Conservation (phyloP, 1,140 invertebrate species). For the Diachasma alloeum region DNA sequence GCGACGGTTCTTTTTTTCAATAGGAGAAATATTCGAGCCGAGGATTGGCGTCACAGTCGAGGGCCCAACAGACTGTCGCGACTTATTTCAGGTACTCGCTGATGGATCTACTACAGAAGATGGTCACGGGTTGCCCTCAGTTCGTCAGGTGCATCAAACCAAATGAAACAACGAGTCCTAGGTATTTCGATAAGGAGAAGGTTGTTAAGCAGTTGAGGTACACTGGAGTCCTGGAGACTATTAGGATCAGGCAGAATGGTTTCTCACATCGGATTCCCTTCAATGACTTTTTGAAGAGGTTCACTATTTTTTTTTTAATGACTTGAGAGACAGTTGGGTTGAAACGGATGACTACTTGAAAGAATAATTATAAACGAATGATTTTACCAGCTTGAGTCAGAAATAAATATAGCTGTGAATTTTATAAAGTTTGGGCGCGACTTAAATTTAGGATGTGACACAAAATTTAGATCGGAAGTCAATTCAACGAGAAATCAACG, state of each 20-base stretch:
- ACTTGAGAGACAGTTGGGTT: too few species aligned
- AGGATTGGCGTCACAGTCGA: slow-evolving; percentile 79
- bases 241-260: slow-evolving; percentile 81
- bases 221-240: slow-evolving; percentile 84
- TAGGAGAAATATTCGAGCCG: slow-evolving; percentile 68
- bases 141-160: slow-evolving; percentile 88
- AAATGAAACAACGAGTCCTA: slow-evolving; percentile 76
- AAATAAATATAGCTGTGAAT: too few species aligned
- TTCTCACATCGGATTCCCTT: slow-evolving; percentile 83
- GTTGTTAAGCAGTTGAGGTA: slow-evolving; percentile 81
- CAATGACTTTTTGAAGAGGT: slow-evolving; percentile 83
- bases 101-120: slow-evolving; percentile 86
- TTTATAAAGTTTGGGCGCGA: too few species aligned
- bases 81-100: slow-evolving; percentile 86
- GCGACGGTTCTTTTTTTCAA: background rate
- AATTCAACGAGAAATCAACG: too few species aligned
- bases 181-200: slow-evolving; percentile 76
- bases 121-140: slow-evolving; percentile 80
- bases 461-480: too few species aligned
- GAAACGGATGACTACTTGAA: too few species aligned
- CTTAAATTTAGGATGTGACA: too few species aligned
- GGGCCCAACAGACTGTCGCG: slow-evolving; percentile 84
- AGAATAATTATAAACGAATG: too few species aligned
- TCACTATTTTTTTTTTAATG: slow-evolving; percentile 35
- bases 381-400: too few species aligned